A percentile compares a stretch with the other conserved stretches of the same genome.
Conservation (phyloP, 2,797 vertebrate species). For the Nothura maculosa region DNA sequence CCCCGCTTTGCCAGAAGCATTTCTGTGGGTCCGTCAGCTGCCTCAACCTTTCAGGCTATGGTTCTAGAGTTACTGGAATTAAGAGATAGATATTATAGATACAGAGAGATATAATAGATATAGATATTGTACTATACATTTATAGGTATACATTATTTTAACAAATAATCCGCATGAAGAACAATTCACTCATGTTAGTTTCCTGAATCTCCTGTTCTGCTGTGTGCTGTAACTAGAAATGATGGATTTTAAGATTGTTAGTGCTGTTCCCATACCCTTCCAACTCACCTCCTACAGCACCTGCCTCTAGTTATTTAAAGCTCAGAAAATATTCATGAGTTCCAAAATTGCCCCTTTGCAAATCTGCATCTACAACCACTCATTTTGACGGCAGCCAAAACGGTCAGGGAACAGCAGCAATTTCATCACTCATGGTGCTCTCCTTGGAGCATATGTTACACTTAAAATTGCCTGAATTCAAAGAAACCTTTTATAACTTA, state of each 20-base stretch:
- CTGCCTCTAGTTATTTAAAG: neutral
- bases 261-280: neutral
- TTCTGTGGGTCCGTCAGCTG: neutral
- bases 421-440: neutral
- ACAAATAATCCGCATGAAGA: neutral
- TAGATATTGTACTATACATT: too few relatives aligned
- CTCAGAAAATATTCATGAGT: neutral
- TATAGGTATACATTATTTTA: neutral
- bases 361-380: neutral
- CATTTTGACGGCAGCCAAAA: neutral
- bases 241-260: neutral
- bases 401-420: neutral
- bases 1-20: neutral
- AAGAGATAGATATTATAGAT: too few relatives aligned
- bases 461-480: neutral
- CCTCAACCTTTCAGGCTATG: neutral
- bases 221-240: neutral
- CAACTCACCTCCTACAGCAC: neutral
- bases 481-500: neutral
- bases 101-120: too few relatives aligned
- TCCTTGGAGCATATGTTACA: neutral
- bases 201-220: neutral
- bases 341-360: neutral
- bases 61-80: too few relatives aligned
- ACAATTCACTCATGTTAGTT: neutral